Evolutionary conservation across 2,113 vertebrate species (phyloP), one percentile per base, ranked within the genome.

Genomic region (Oryzias curvinotus): DNA sequence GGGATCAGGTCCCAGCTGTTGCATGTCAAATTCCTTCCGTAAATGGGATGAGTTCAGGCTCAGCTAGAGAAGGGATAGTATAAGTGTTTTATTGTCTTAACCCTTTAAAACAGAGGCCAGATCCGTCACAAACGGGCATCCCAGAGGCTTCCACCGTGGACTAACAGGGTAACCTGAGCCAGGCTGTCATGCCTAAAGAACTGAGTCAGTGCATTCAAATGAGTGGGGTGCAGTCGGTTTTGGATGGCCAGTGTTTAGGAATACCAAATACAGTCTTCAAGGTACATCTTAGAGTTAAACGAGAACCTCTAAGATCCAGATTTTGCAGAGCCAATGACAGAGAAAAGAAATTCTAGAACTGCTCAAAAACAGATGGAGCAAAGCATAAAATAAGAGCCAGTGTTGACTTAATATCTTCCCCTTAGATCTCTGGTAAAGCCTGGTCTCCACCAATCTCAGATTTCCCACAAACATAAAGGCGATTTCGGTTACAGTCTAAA

Each of bases 391-490:
- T 46, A 26, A 49, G 42, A 21, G 10, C 21, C 75, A 51, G 45
- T 53, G 63, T 71, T 65, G 74, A 81, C 70, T 76, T 59, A 76
- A 82, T 85, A 88, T 91, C 88, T 75, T 71, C 57, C 54, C 56
- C 78, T 85, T 62, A 80, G 73, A 89, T 91, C 85, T 88, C 63
- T 41, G 62, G 48, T 74, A 85, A 90, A 85, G 76, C 84, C 84
- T 5, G 71, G 84, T 84, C 75, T 89, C 79, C 88, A 77, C 71
- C 75, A 23, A 68, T 82, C 82, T 78, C 71, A 52, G 68, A 68
- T 85, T 91, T 92, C 90, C 87, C 91, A 91, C 87, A 85, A 64
- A 85, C 80, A 86, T 90, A 52, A 91, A 90, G 88, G 84, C 68
- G 77, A 50, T 73, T 54, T 71, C 41, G 79, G 76, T 75, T 65